A percentile compares a stretch with the other conserved stretches of the same genome.
Conservation (phyloP, 2,888 invertebrate genomes). For the Torymus texanus region DNA sequence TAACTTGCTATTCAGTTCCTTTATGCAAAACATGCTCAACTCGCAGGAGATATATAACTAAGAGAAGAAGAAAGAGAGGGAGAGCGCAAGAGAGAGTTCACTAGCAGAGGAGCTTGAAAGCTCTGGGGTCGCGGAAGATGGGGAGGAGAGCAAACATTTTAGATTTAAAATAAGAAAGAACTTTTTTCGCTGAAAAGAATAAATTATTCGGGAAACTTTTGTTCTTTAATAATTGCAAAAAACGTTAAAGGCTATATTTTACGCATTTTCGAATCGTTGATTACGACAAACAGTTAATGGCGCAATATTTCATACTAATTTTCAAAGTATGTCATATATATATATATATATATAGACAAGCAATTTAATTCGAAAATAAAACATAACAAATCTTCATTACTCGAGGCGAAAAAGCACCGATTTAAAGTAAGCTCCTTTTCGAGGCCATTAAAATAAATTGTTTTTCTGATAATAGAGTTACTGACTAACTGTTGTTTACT, state of each 20-base stretch:
- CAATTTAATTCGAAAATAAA: too few species aligned
- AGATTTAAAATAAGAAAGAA: constrained; percentile 7
- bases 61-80: not conserved
- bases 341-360: too few species aligned
- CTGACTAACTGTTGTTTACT: too few species aligned
- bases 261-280: too few species aligned
- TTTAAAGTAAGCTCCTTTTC: too few species aligned
- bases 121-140: not conserved
- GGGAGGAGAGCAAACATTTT: constrained; percentile 7
- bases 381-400: not conserved
- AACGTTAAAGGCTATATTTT: too few species aligned
- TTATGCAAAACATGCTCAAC: constrained; percentile 17
- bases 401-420: not conserved
- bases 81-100: not conserved
- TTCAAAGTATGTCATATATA: too few species aligned
- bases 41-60: not conserved
- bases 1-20: not conserved
- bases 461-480: too few species aligned
- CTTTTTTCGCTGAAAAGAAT: not conserved
- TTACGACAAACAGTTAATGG: too few species aligned
- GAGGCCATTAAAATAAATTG: too few species aligned
- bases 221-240: too few species aligned
- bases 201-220: not conserved
- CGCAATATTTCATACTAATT: too few species aligned
- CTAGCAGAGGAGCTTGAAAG: constrained; percentile 14